These are phyloP conservation scores for Metacarcinus magister DNA, from an alignment of 2,888 invertebrate species.

Conservation along the genomic window DNA sequence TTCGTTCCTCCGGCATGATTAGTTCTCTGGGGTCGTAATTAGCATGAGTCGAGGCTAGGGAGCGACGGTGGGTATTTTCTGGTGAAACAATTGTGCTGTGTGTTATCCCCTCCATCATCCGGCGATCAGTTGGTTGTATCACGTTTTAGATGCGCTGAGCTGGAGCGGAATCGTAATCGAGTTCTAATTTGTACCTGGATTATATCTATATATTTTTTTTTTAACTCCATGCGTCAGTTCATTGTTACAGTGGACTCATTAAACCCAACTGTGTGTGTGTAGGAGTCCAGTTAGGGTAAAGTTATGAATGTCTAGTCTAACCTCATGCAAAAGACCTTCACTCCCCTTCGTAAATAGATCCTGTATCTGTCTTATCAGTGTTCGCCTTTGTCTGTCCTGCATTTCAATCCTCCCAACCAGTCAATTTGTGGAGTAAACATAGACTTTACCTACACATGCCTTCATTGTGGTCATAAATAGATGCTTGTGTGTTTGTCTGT, in stretches of 20 bases:
- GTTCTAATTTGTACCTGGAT: neutral
- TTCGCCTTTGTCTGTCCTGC: too few species aligned
- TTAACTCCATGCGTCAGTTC: neutral
- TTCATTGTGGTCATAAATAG: too few species aligned
- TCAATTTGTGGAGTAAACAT: too few species aligned
- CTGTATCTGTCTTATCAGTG: too few species aligned
- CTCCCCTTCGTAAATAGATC: too few species aligned
- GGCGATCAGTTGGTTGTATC: neutral
- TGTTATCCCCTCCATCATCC: neutral
- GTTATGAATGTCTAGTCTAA: too few species aligned
- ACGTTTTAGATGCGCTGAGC: neutral
- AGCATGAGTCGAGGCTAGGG: neutral
- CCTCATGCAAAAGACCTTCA: too few species aligned
- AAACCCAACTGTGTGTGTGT: neutral
- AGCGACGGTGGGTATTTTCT: neutral
- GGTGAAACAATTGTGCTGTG: neutral
- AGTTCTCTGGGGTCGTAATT: neutral
- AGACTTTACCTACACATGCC: too few species aligned
- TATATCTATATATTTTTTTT: neutral
- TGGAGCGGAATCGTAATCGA: neutral
- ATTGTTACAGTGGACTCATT: neutral
- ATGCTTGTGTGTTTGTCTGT: too few species aligned
- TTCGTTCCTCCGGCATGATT: neutral
- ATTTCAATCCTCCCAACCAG: too few species aligned
- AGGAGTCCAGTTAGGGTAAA: too few species aligned